Evolutionary conservation across 2,797 vertebrate genomes (phyloP).

Genomic region (Nannoperca australis): DNA sequence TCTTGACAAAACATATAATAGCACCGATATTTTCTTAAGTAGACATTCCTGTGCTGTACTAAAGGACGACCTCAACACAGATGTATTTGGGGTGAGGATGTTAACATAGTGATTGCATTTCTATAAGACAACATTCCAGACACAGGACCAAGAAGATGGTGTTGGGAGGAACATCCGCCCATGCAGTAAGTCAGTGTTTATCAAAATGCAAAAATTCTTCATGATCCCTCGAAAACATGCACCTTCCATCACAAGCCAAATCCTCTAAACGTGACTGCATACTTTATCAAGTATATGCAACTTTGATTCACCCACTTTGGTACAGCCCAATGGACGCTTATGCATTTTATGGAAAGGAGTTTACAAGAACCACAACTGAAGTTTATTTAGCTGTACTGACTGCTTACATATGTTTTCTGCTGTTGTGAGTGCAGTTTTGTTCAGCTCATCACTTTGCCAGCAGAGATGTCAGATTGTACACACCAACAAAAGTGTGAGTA

Average conservation of each 20-base stretch:
- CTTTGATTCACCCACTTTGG: not conserved
- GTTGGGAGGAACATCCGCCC: not conserved
- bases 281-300: not conserved
- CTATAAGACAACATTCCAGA: not conserved
- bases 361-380: not conserved
- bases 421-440: not conserved
- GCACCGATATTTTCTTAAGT: not conserved
- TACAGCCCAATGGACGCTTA: not conserved
- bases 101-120: not conserved
- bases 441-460: not conserved
- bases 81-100: not conserved
- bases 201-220: not conserved
- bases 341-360: not conserved
- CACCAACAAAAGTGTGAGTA: not conserved
- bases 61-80: not conserved
- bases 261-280: conserved; percentile 8
- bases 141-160: not conserved
- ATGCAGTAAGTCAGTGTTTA: not conserved
- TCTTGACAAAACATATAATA: not conserved
- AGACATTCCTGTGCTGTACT: not conserved
- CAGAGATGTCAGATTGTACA: not conserved
- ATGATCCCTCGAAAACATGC: not conserved
- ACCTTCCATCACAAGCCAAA: not conserved
- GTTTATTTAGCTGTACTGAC: not conserved
- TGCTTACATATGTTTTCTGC: not conserved